Evolutionary conservation across 2,113 vertebrate genomes (phyloP), one percentile per base, ranked within the genome.

Genomic region (Callithrix jacchus): DNA sequence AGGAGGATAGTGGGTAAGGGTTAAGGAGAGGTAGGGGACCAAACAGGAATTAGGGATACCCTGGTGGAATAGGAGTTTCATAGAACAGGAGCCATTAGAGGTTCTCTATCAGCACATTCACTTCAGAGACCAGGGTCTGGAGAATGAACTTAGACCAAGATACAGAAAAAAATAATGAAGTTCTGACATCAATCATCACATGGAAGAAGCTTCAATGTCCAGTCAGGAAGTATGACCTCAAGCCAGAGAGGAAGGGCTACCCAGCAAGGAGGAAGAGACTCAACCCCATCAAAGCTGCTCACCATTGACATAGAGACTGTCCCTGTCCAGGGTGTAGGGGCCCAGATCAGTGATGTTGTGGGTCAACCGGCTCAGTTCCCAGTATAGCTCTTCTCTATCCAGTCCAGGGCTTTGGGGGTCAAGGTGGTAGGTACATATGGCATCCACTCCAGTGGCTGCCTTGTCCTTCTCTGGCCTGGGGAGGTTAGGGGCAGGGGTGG

Each of bases 391-490:
- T 40, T 97, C 81, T 68, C 47, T 90, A 87, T 98, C 49, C 8
- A 98, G 86, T 8, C 2, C 23, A 7, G 79, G 37, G 35, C 49
- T 52, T 30, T 37, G 37, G 2, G 92, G 66, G 20, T 92, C 35
- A 21, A 94, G 91, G 68, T 1, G 20, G 9, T 97, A 92, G 37
- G 30, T 97, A 94, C 98, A 99, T 90, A 91, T 16, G 40, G 74
- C 30, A 32, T 98, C 98, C 37, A 98, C 94, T 85, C 97, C 93
- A 25, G 98, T 98, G 84, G 93, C 93, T 5, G 74, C 68, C 20
- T 64, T 87, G 1, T 80, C 76, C 6, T 76, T 97, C 87, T 83
- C 76, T 14, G 97, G 54, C 91, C 98, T 99, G 95, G 58, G 42
- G 37, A 89, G 86, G 45, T 64, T 32, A 32, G 27, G 61, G 13